phyloP scores from a whole-genome alignment of 1,140 invertebrate species.

The Potamilus streckersoni region DNA sequence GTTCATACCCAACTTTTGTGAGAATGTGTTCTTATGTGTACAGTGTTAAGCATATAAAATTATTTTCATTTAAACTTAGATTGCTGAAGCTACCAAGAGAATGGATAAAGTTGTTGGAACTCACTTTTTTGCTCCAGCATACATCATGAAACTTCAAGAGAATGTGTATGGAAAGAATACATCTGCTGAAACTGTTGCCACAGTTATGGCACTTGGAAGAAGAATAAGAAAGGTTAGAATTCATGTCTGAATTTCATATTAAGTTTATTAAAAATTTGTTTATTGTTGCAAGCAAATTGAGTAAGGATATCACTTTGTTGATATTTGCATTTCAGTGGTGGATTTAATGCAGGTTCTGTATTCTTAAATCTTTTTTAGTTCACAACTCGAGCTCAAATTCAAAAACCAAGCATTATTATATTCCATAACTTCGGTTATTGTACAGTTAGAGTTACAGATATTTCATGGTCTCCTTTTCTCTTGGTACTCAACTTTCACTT shows the following conservation, averaged over 20 bases:
- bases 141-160: constrained; percentile 64
- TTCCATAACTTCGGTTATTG: too few species aligned
- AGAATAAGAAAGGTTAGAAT: constrained; percentile 61
- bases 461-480: too few species aligned
- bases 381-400: too few species aligned
- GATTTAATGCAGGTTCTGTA: too few species aligned
- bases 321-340: too few species aligned
- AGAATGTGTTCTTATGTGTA: not conserved
- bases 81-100: constrained; percentile 56
- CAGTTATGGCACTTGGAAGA: constrained; percentile 60
- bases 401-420: too few species aligned
- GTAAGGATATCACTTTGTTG: too few species aligned
- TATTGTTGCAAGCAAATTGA: too few species aligned
- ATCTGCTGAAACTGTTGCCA: constrained; percentile 63
- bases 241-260: not conserved
- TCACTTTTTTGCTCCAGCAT: constrained; percentile 67
- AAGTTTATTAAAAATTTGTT: constrained; percentile 1
- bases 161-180: constrained; percentile 63
- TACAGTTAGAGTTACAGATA: too few species aligned
- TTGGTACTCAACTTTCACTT: too few species aligned
- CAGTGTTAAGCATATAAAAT: not conserved
- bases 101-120: constrained; percentile 60
- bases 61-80: constrained; percentile 42
- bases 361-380: too few species aligned
- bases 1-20: not conserved